These are phyloP conservation scores for Oryzias javanicus DNA, from an alignment of 2,113 vertebrate species.

Conservation along the genomic window DNA sequence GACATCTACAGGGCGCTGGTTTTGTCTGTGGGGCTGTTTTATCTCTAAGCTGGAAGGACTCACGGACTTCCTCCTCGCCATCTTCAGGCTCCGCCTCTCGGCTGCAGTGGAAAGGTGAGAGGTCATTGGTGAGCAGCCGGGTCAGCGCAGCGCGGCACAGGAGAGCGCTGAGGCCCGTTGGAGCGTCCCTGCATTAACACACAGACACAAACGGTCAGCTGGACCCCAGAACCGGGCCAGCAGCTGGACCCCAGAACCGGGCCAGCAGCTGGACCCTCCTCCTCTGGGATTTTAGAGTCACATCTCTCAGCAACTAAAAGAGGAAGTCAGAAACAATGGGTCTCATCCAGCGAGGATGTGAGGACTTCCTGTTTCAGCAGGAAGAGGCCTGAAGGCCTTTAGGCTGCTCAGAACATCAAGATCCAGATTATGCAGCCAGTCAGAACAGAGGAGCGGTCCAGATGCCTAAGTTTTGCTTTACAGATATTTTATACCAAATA, in stretches of 20 bases:
- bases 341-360: no score
- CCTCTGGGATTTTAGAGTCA: not conserved
- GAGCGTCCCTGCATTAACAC: conserved; percentile 69
- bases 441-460: no score
- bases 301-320: not conserved
- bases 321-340: no score
- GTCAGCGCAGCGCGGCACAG: conserved; percentile 77
- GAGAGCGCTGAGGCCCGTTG: conserved; percentile 68
- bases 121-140: conserved; percentile 76
- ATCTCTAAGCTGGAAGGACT: not conserved
- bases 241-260: not conserved
- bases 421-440: no score
- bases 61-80: conserved; percentile 52
- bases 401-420: no score
- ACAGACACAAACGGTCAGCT: conserved; percentile 14
- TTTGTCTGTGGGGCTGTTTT: not conserved
- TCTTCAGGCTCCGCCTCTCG: conserved; percentile 46
- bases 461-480: no score
- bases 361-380: no score
- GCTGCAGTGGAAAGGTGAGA: conserved; percentile 75
- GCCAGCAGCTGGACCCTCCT: no score
- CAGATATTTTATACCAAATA: no score
- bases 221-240: not conserved
- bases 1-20: conserved; percentile 66
- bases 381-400: no score